Base-by-base conservation (phyloP, 1,140 invertebrate species). In the Battus philenor region DNA sequence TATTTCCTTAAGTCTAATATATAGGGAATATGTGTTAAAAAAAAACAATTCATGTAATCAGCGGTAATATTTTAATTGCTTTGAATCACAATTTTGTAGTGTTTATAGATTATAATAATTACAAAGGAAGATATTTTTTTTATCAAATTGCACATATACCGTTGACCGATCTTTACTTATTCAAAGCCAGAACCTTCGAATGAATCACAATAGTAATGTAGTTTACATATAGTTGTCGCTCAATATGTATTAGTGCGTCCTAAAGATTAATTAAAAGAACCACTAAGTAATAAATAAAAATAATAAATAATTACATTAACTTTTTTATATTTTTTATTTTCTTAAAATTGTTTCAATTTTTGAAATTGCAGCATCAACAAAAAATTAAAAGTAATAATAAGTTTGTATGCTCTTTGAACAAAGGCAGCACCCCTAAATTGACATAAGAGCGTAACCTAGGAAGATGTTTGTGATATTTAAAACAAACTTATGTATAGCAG, bases 41-140 rank as follows among this genome's bases (percentile, higher is more conserved):
- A 61, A 80, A 76, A 83, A 64, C 57, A 51, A 44, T 50, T 31
- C 50, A 59, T 66, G 65, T 83, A 81, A 75, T 83, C 79, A 83
- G 79, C 79, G 81, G 75, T 79, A 80, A 80, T 83, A 83, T 83
- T 81, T 83, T 77, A 83, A 80, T 83, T 83, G 79, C 76, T 79
- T 83, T 72, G 66, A 83, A 83, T 83, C 79, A 83, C 76, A 83
- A 83, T 83, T 76, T 76, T 66, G 71, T 83, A 79, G 75, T 83
- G 75, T 83, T 80, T 77, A 81, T 81, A 81, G 71, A 78, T 77
- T 74, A 82, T 77, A 77, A 77, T 83, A 79, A 77, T 75, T 81
- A 83, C 71, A 81, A 81, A 83, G 77, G 73, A 83, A 81, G 75
- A 81, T 75, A n/a, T n/a, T n/a, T 81, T 68, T 71, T 77, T 66